Percentiles rank a stretch among this genome's conserved stretches.
Evolutionary conservation across 1,140 invertebrate species (phyloP).

Genomic region (Bombus sylvicola): DNA sequence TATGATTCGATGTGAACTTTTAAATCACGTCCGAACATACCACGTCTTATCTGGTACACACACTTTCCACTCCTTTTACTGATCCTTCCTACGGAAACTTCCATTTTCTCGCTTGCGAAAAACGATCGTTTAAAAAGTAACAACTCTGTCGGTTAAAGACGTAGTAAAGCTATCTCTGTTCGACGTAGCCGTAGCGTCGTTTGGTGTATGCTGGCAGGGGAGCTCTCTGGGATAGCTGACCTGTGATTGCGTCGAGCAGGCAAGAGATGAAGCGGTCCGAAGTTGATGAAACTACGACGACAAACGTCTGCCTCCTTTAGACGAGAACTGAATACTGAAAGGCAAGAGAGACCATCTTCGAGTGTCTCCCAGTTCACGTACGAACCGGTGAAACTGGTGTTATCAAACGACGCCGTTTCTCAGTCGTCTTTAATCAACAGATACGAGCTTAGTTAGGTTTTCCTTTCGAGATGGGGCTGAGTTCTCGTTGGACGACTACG

Average conservation of each 20-base stretch:
- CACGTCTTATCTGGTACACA: neutral
- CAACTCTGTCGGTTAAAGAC: constrained; percentile 17
- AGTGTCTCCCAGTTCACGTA: constrained; percentile 5
- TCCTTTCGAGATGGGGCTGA: constrained; percentile 7
- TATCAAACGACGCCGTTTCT: constrained; percentile 37
- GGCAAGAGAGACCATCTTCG: too few relatives aligned
- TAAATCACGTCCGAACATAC: neutral
- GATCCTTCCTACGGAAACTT: neutral
- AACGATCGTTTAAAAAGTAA: constrained; percentile 1
- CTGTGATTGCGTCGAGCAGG: constrained; percentile 34
- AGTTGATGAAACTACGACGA: constrained; percentile 6
- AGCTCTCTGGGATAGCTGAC: constrained; percentile 16
- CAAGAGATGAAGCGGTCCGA: neutral
- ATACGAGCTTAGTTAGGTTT: constrained; percentile 52
- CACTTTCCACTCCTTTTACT: too few relatives aligned
- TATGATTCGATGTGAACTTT: neutral
- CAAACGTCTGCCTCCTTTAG: neutral
- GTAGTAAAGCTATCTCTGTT: constrained; percentile 17
- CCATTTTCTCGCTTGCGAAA: neutral
- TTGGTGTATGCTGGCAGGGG: neutral
- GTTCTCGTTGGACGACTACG: neutral
- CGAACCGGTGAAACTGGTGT: neutral
- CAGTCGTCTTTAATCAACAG: constrained; percentile 52
- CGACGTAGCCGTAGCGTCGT: neutral
- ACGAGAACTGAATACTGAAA: constrained; percentile 39